phyloP scores from a whole-genome alignment of 2,113 vertebrate species.

The Sinocyclocheilus rhinocerous region DNA sequence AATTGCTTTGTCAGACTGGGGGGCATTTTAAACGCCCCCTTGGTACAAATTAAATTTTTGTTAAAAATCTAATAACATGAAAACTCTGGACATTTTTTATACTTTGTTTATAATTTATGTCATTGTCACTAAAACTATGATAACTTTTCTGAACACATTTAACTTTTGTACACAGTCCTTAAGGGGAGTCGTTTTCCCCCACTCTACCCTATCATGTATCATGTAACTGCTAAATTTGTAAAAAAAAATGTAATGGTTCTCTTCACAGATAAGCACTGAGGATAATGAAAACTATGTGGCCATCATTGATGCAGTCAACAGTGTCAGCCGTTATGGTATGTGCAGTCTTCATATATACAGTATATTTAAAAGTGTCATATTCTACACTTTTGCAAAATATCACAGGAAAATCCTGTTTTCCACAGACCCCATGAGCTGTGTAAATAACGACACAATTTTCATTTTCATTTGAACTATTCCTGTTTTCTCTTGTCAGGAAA shows the following conservation, averaged over 20 bases:
- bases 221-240: neutral
- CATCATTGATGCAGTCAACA: slow-evolving; percentile 84
- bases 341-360: neutral
- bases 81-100: no score
- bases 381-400: neutral
- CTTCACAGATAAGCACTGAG: slow-evolving; percentile 81
- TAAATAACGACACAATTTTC: neutral
- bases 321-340: slow-evolving; percentile 91
- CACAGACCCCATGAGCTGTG: neutral
- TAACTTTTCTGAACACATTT: no score
- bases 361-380: neutral
- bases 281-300: slow-evolving; percentile 85
- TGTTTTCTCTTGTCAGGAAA: slow-evolving; percentile 78
- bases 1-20: no score
- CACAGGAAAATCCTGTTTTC: no score
- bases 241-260: neutral
- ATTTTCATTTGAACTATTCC: neutral
- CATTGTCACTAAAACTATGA: no score
- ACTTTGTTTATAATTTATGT: no score
- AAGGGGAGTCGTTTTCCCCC: no score
- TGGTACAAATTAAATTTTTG: no score
- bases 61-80: no score
- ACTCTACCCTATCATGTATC: neutral
- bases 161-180: no score
- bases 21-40: no score